Evolutionary conservation across 1,140 invertebrate genomes (phyloP).

Genomic region (Zophobas atratus): DNA sequence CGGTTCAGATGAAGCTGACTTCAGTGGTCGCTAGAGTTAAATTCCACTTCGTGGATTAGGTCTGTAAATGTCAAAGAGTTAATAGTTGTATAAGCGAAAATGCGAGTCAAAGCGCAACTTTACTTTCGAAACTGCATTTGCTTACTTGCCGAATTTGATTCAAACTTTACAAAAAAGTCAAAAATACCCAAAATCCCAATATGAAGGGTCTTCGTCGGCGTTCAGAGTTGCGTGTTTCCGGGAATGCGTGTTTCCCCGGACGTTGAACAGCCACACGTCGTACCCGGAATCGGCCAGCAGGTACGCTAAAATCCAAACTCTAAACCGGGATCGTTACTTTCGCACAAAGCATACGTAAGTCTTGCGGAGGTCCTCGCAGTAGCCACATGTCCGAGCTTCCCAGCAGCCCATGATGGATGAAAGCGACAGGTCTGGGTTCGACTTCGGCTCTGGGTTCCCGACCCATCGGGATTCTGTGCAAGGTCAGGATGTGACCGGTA

Average conservation of each 20-base stretch:
- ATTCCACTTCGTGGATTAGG: too few relatives aligned
- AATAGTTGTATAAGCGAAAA: too few relatives aligned
- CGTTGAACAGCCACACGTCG: constrained; percentile 83
- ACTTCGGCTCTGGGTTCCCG: constrained; percentile 50
- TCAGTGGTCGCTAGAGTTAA: too few relatives aligned
- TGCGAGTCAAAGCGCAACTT: too few relatives aligned
- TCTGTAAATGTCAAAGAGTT: too few relatives aligned
- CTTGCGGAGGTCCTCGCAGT: constrained; percentile 30
- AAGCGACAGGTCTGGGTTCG: constrained; percentile 65
- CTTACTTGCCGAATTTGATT: too few relatives aligned
- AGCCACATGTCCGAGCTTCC: constrained; percentile 62
- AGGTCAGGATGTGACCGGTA: constrained; percentile 79
- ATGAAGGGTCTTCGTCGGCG: constrained; percentile 69
- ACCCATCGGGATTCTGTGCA: constrained; percentile 76
- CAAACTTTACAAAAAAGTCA: background rate
- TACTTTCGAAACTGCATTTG: too few relatives aligned
- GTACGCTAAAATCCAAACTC: constrained; percentile 70
- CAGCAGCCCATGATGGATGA: constrained; percentile 80
- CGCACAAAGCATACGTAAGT: constrained; percentile 30
- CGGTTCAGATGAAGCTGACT: too few relatives aligned
- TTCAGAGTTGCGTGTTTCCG: constrained; percentile 67
- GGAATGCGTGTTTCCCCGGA: constrained; percentile 76
- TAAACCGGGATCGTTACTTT: background rate
- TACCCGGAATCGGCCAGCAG: constrained; percentile 79
- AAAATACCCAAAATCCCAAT: constrained; percentile 76